These are phyloP conservation scores for Orientallactaga bullata DNA, from an alignment of 2,113 vertebrate genomes.

Conservation along the genomic window DNA sequence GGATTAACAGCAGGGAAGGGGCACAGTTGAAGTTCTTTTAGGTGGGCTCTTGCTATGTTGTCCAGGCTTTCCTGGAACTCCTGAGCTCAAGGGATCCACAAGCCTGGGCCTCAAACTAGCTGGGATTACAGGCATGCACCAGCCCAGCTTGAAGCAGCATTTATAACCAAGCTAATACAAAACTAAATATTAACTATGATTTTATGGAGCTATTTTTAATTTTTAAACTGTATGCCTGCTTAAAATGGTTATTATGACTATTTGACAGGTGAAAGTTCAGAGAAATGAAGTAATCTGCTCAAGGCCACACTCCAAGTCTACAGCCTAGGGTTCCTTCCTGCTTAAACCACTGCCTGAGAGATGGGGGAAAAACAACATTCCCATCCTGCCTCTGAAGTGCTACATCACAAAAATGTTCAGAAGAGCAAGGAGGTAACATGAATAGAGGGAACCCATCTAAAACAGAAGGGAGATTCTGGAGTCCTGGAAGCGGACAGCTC, in stretches of 20 bases:
- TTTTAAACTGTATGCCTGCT: neutral
- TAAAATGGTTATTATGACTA: slow-evolving; percentile 53
- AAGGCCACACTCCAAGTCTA: neutral
- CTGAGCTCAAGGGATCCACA: neutral
- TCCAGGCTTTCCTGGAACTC: neutral
- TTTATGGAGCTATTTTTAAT: slow-evolving; percentile 28
- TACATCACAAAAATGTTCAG: slow-evolving; percentile 11
- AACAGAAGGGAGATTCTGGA: neutral
- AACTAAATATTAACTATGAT: slow-evolving; percentile 43
- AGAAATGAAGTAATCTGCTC: neutral
- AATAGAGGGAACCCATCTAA: slow-evolving; percentile 29
- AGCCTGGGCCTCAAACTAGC: neutral
- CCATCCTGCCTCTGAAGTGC: slow-evolving; percentile 29
- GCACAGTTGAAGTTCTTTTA: neutral
- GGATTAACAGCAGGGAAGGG: neutral
- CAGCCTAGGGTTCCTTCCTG: neutral
- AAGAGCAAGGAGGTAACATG: neutral
- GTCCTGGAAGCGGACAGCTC: neutral
- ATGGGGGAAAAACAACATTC: no score
- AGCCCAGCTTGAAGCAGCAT: neutral
- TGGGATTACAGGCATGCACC: neutral
- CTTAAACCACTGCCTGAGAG: neutral
- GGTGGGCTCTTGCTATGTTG: neutral
- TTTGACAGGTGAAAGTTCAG: slow-evolving; percentile 25
- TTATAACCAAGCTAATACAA: slow-evolving; percentile 55